These are phyloP conservation scores for Corella eumyota DNA, from an alignment of 23 tunicate species.

Conservation along the genomic window DNA sequence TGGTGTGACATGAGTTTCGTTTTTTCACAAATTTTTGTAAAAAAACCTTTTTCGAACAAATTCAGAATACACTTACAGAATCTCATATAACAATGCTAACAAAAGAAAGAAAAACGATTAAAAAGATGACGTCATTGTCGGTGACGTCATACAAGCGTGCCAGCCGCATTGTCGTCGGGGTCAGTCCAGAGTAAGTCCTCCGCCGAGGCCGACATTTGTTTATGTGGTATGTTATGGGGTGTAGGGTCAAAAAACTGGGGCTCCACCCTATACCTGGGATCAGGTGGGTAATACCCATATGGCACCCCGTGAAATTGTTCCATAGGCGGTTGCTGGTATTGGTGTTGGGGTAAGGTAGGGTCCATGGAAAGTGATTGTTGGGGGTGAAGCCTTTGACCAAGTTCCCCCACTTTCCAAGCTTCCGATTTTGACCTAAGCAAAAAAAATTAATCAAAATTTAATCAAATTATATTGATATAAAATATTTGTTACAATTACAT, in stretches of 20 bases:
- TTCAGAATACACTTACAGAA: too few species aligned
- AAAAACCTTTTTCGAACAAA: too few species aligned
- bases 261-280: too few species aligned
- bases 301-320: not conserved
- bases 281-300: too few species aligned
- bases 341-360: constrained; percentile 6
- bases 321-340: not conserved
- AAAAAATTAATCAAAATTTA: not conserved
- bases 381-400: not conserved
- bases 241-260: too few species aligned
- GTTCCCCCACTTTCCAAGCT: constrained; percentile 7
- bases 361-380: not conserved
- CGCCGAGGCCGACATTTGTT: constrained; percentile 20
- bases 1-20: too few species aligned
- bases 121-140: too few species aligned
- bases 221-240: not conserved
- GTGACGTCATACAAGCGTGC: constrained; percentile 24
- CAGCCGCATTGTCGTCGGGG: constrained; percentile 8
- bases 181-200: constrained; percentile 18
- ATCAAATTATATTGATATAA: too few species aligned
- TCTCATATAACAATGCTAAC: too few species aligned
- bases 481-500: too few species aligned
- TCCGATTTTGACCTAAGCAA: constrained; percentile 18
- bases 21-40: too few species aligned
- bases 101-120: too few species aligned